These are phyloP conservation scores for Sisyra nigra DNA, from an alignment of 2,888 invertebrate genomes.

Conservation along the genomic window DNA sequence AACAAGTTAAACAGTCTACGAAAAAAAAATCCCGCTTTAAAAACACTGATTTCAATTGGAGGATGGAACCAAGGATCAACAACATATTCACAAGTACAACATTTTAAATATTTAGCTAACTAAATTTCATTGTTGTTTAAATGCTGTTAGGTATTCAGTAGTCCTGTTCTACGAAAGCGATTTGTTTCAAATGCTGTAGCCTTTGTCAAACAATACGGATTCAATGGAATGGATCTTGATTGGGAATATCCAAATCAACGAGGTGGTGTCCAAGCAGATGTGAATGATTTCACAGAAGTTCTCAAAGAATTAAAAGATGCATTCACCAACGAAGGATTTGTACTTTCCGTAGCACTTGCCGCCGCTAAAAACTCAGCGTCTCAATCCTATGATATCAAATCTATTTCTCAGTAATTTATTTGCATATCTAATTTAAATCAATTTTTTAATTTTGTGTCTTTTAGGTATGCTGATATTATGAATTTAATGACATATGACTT, in stretches of 20 bases:
- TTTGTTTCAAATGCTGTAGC: conserved; percentile 39
- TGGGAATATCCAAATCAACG: too few relatives aligned
- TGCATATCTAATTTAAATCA: neutral
- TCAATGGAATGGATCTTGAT: conserved; percentile 56
- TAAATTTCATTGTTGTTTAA: conserved; percentile 5
- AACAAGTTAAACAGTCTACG: conserved; percentile 36
- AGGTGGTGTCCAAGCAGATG: conserved; percentile 29
- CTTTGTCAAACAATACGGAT: conserved; percentile 37
- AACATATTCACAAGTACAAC: conserved; percentile 6
- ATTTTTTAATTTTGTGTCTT: conserved; percentile 13
- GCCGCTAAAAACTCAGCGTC: conserved; percentile 31
- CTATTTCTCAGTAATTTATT: conserved; percentile 30
- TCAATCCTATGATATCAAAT: conserved; percentile 40
- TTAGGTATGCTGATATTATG: conserved; percentile 44
- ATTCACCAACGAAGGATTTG: conserved; percentile 33
- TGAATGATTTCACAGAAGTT: conserved; percentile 33
- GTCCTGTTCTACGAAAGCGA: conserved; percentile 25
- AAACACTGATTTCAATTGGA: conserved; percentile 47
- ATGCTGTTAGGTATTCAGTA: conserved; percentile 26
- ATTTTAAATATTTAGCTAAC: neutral
- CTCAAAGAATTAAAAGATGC: conserved; percentile 36
- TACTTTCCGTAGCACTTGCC: conserved; percentile 43
- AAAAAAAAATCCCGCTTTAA: conserved; percentile 31
- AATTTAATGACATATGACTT: conserved; percentile 62
- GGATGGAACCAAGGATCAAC: conserved; percentile 41